These are phyloP conservation scores for Amphipyra berbera DNA, from an alignment of 2,888 invertebrate species.

Conservation along the genomic window DNA sequence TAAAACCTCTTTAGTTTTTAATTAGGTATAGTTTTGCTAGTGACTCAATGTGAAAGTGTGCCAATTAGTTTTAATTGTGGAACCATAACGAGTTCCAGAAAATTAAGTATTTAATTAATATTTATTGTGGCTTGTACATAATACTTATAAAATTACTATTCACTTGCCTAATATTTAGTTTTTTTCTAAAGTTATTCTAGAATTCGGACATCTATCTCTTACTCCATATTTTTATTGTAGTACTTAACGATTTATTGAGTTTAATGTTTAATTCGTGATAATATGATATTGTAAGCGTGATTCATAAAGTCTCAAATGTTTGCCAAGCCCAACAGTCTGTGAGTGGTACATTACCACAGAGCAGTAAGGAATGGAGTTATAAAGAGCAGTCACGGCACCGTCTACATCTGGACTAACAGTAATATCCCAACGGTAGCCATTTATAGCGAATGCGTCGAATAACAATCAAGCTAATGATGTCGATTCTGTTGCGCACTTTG, in stretches of 20 bases:
- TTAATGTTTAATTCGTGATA: slow-evolving; percentile 31
- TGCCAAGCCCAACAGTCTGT: neutral
- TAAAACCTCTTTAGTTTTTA: slow-evolving; percentile 81
- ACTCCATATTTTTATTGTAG: slow-evolving; percentile 48
- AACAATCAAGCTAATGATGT: too few relatives aligned
- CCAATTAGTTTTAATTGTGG: slow-evolving; percentile 83
- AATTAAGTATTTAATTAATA: slow-evolving; percentile 78
- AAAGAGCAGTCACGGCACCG: neutral
- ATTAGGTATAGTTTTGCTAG: slow-evolving; percentile 87
- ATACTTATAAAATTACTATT: slow-evolving; percentile 65
- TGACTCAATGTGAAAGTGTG: slow-evolving; percentile 89
- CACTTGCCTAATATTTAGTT: slow-evolving; percentile 65
- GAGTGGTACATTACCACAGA: neutral
- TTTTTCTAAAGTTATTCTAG: slow-evolving; percentile 59
- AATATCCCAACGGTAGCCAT: too few relatives aligned
- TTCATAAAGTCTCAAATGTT: neutral
- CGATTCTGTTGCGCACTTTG: too few relatives aligned
- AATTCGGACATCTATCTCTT: slow-evolving; percentile 54
- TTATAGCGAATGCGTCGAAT: too few relatives aligned
- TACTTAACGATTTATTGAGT: slow-evolving; percentile 12
- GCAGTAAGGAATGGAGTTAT: slow-evolving; percentile 7
- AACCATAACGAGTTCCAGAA: slow-evolving; percentile 68
- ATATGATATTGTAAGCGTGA: slow-evolving; percentile 23
- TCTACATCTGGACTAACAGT: too few relatives aligned
- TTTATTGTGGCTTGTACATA: slow-evolving; percentile 83